Evolutionary conservation across 1,140 invertebrate species (phyloP), one percentile per base, ranked within the genome.

Genomic region (Philaenus spumarius): DNA sequence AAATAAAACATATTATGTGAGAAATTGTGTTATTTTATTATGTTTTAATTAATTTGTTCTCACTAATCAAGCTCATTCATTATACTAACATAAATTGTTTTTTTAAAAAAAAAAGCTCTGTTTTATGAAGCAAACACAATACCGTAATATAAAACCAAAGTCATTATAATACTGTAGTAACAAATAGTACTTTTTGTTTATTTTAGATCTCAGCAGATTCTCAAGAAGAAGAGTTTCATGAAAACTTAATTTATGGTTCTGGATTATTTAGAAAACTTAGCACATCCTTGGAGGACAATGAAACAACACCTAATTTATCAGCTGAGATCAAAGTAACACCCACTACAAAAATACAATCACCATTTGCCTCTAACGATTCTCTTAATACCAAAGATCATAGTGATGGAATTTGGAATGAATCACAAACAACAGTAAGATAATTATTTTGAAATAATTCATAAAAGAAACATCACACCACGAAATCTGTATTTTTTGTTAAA

Each of bases 381-480:
- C 69, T 90, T 59, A 62, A 66, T 50, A 66, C 78, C 6, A 82
- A 85, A 67, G 87, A 90, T 70, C 87, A 90, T 69, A 90, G 87
- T 34, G 87, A 90, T 69, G 86, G 86, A 34, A 84, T 87, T 66
- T 91, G 88, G 88, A 91, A 90, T 72, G 88, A 90, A 74, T 90
- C 87, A 14, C 87, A 90, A 73, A 84, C 85, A 1, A 91, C 88
- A 1, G 70, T 70, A 57, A 64, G 59, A 61, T n/a, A n/a, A n/a
- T n/a, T n/a, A n/a, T n/a, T n/a, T n/a, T n/a, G n/a, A n/a, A n/a
- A n/a, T n/a, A n/a, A n/a, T n/a, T n/a, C n/a, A n/a, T n/a, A n/a
- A n/a, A n/a, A n/a, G n/a, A n/a, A n/a, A n/a, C n/a, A n/a, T n/a
- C n/a, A n/a, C n/a, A n/a, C n/a, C n/a, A n/a, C n/a, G n/a, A n/a